These are phyloP conservation scores for Syngnathus rostellatus DNA, from an alignment of 2,797 vertebrate genomes.

Conservation along the genomic window DNA sequence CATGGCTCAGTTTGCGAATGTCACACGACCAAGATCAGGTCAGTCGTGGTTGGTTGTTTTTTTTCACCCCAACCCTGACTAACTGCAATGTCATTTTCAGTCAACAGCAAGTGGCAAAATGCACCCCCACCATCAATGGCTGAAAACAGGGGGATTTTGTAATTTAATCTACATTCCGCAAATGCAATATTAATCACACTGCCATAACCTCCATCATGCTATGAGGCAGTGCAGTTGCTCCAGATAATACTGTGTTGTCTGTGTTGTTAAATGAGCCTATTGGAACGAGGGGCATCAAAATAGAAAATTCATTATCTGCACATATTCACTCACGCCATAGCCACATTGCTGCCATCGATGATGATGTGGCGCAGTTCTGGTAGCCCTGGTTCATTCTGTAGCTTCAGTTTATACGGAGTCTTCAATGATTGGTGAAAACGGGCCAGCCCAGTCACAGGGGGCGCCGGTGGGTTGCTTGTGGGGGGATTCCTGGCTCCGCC, in stretches of 20 bases:
- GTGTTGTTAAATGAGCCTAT: neutral
- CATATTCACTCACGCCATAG: conserved; percentile 83
- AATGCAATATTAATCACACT: neutral
- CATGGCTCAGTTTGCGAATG: too few relatives aligned
- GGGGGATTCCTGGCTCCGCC: conserved; percentile 36
- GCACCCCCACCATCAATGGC: too few relatives aligned
- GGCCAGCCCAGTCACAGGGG: conserved; percentile 76
- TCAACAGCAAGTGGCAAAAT: too few relatives aligned
- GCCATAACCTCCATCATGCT: too few relatives aligned
- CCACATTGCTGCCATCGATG: conserved; percentile 96
- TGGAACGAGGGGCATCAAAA: neutral
- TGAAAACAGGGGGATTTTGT: too few relatives aligned
- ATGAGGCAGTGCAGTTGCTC: too few relatives aligned
- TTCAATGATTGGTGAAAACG: conserved; percentile 86
- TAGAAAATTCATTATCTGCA: neutral
- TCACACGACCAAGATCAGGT: too few relatives aligned
- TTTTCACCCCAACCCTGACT: too few relatives aligned
- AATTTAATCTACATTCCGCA: too few relatives aligned
- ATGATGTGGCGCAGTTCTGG: conserved; percentile 80
- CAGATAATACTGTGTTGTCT: neutral
- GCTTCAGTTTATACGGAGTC: conserved; percentile 79
- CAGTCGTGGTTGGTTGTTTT: too few relatives aligned
- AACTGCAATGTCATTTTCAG: too few relatives aligned
- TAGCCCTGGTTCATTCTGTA: conserved; percentile 83
- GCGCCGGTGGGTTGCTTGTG: conserved; percentile 30